These are phyloP conservation scores for Cyrtodaria siliqua DNA, from an alignment of 2,888 invertebrate genomes.

Conservation along the genomic window DNA sequence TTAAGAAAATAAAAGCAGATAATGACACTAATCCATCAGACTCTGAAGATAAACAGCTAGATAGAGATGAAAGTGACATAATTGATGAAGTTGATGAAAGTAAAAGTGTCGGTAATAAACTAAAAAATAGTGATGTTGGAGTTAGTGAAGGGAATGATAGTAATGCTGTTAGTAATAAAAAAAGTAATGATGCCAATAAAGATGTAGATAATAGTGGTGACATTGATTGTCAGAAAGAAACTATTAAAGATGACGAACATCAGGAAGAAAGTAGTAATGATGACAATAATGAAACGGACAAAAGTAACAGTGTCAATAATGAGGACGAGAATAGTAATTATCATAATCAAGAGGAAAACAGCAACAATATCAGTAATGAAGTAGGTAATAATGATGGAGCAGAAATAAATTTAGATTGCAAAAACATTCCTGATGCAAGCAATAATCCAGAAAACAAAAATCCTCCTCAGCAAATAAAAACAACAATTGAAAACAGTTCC, in stretches of 20 bases:
- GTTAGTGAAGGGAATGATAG: constrained; percentile 18
- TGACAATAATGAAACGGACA: not conserved
- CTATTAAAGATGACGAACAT: not conserved
- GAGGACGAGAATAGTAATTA: too few species aligned
- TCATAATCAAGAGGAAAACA: too few species aligned
- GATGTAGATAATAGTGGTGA: not conserved
- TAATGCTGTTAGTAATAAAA: constrained; percentile 34
- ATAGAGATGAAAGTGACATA: constrained; percentile 15
- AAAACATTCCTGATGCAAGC: too few species aligned
- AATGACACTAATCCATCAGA: too few species aligned
- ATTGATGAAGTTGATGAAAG: not conserved
- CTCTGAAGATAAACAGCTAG: constrained; percentile 12
- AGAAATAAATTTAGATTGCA: too few species aligned
- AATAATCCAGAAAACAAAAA: too few species aligned
- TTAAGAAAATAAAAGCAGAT: not conserved
- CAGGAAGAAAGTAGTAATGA: not conserved
- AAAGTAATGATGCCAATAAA: constrained; percentile 15
- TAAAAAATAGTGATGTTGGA: not conserved
- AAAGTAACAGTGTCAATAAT: too few species aligned
- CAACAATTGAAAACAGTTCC: not conserved
- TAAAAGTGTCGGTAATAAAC: constrained; percentile 1
- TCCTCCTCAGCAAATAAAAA: too few species aligned
- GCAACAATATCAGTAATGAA: too few species aligned
- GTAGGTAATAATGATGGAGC: too few species aligned
- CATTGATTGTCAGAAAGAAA: not conserved